These are phyloP conservation scores for Agrenia bidenticulata DNA, from an alignment of 2,888 invertebrate genomes.

Conservation along the genomic window DNA sequence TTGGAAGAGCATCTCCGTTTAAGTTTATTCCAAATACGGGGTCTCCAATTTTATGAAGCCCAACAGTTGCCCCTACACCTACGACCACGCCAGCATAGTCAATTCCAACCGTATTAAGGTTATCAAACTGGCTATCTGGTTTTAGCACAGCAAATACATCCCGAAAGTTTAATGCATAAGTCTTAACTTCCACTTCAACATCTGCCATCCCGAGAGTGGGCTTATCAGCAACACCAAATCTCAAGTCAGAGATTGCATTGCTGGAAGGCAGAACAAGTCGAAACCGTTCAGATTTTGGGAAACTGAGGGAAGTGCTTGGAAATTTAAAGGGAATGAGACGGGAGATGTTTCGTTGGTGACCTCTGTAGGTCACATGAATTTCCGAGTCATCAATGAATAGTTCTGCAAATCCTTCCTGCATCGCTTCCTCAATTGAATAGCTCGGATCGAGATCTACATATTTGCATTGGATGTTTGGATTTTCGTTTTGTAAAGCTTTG, in stretches of 20 bases:
- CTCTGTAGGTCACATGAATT: background rate
- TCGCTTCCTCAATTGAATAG: background rate
- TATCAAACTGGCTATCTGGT: slow-evolving; percentile 23
- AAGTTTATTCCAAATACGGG: slow-evolving; percentile 24
- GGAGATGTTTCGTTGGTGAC: background rate
- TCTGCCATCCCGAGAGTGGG: slow-evolving; percentile 2
- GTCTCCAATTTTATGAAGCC: slow-evolving; percentile 26
- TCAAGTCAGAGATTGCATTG: slow-evolving; percentile 12
- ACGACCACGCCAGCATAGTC: slow-evolving; percentile 33
- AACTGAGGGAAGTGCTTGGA: background rate
- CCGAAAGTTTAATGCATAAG: slow-evolving; percentile 30
- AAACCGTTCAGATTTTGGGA: slow-evolving; percentile 23
- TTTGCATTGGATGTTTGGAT: background rate
- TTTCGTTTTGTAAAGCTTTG: background rate
- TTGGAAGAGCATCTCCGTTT: slow-evolving; percentile 18
- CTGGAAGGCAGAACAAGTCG: slow-evolving; percentile 9
- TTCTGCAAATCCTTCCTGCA: background rate
- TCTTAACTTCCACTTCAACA: slow-evolving; percentile 30
- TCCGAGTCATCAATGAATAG: background rate
- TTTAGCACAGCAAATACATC: slow-evolving; percentile 32
- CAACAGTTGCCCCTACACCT: slow-evolving; percentile 5
- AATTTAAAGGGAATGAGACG: background rate
- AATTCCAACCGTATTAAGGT: slow-evolving; percentile 23
- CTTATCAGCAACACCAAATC: background rate
- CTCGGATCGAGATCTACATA: background rate